Evolutionary conservation across 2,888 invertebrate genomes (phyloP).

Genomic region (Serripes groenlandicus): DNA sequence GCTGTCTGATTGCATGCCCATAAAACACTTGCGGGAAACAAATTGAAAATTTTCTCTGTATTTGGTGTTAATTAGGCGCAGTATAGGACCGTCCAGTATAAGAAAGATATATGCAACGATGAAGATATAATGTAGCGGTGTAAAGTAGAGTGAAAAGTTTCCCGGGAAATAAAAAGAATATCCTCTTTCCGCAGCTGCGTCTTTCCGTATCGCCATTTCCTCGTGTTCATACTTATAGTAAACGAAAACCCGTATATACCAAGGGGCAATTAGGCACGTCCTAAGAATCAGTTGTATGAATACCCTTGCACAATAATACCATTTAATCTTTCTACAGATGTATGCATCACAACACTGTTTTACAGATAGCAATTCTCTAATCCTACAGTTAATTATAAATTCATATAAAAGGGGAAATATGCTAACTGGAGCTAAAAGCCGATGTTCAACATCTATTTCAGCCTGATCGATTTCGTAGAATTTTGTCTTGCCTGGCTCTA

Average conservation of each 20-base stretch:
- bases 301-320: no score
- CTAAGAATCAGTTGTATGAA: no score
- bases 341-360: neutral
- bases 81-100: conserved; percentile 70
- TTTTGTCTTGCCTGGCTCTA: neutral
- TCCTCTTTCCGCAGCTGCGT: neutral
- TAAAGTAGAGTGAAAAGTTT: neutral
- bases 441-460: neutral
- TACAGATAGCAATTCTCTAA: neutral
- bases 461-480: neutral
- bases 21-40: conserved; percentile 74
- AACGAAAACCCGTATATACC: neutral
- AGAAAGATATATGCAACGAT: conserved; percentile 77
- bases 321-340: neutral
- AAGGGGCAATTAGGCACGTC: neutral
- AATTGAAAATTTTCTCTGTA: conserved; percentile 71
- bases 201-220: neutral
- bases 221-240: conserved; percentile 1
- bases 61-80: conserved; percentile 67
- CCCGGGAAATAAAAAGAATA: neutral
- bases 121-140: neutral
- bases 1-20: conserved; percentile 67
- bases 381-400: neutral
- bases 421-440: neutral
- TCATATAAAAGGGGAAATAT: neutral